Evolutionary conservation across 2,113 vertebrate species (phyloP), one percentile per base, ranked within the genome.

Genomic region (Zosterops hypoxanthus): DNA sequence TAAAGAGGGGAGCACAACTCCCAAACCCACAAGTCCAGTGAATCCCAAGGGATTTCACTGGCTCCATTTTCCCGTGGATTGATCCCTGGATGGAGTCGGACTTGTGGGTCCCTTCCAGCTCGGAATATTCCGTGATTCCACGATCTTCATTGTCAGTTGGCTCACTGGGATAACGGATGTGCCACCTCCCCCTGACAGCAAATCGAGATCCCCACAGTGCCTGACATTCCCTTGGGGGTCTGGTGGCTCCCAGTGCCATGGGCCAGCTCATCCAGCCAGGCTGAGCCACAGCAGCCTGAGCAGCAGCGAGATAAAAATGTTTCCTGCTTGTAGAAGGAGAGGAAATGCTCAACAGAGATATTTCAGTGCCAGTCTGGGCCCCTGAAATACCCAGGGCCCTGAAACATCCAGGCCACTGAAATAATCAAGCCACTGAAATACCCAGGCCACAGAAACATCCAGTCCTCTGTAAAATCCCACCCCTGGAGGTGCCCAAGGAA

Each of bases 151-250:
- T 63, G 5, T 33, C 63, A 14, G 19, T 8, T 46, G n/a, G 66
- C 26, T 41, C 25, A 5, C 15, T 19, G 31, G 66, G 47, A n/a
- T 6, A n/a, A 56, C 0, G 5, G 5, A 3, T 6, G 13, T 24
- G 47, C 33, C 16, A 12, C 31, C 28, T 33, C 9, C 23, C 13
- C n/a, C 24, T 12, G 36, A 9, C 1, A 22, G 5, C 8, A 28
- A 86, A 25, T 31, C 4, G 1, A 24, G 73, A 12, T 49, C 39
- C 59, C 53, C 8, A 0, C 2, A 6, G 10, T 1, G 7, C 5
- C 12, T 25, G 50, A 19, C 21, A 25, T 42, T 39, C 57, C 49
- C 2, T 2, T 18, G 55, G 42, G 22, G 73, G 36, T 28, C 26
- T 12, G 44, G 50, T 23, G 56, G 11, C 50, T 31, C 12, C 33